phyloP scores from a whole-genome alignment of 2,888 invertebrate species.

The Lepidochitona cinerea region DNA sequence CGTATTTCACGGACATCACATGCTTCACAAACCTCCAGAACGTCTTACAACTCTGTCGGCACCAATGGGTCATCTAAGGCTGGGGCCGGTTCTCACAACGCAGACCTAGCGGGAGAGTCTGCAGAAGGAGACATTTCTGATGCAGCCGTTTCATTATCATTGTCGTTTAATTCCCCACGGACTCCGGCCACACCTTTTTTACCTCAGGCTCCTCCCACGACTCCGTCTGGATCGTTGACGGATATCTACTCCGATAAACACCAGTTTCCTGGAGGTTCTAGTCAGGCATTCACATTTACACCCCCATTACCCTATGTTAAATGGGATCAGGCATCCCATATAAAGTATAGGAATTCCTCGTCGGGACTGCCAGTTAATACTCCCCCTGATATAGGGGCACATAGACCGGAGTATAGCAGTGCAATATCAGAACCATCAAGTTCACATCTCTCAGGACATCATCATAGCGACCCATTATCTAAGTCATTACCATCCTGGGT shows the following conservation, averaged over 20 bases:
- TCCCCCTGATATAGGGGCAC: background rate
- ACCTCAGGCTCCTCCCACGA: conserved; percentile 47
- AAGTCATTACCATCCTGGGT: conserved; percentile 94
- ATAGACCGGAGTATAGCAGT: background rate
- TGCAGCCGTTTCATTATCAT: background rate
- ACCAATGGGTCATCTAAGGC: background rate
- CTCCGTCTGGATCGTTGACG: conserved; percentile 32
- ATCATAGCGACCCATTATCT: conserved; percentile 72
- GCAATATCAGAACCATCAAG: background rate
- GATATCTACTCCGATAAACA: conserved; percentile 10
- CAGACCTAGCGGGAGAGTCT: conserved; percentile 23
- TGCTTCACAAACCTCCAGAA: background rate
- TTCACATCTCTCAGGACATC: background rate
- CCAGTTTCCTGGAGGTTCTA: no score
- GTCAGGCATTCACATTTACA: no score
- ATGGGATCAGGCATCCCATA: no score
- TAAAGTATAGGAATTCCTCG: background rate
- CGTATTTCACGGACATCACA: background rate
- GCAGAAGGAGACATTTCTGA: conserved; percentile 25
- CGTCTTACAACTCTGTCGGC: background rate
- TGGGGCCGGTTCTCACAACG: background rate
- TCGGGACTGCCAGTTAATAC: no score
- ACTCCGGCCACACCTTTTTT: conserved; percentile 44
- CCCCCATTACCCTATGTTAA: no score
- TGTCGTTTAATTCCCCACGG: conserved; percentile 28